Conservation (phyloP, 2,113 vertebrate species). For the Brienomyrus longianalis region DNA sequence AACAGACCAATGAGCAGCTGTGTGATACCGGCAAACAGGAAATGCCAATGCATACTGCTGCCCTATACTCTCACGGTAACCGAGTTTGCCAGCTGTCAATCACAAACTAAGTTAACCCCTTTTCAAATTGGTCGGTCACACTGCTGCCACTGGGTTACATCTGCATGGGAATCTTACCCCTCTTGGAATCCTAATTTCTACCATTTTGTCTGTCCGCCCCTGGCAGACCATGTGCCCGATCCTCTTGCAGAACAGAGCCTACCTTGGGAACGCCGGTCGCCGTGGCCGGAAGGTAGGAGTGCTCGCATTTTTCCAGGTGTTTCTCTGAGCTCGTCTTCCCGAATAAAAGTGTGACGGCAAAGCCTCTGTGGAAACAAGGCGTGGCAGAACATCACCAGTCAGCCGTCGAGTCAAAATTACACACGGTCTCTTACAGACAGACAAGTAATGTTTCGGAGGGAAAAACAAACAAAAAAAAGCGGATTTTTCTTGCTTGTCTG, state of each 20-base stretch:
- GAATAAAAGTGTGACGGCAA: slow-evolving; percentile 88
- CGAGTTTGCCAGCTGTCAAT: not conserved
- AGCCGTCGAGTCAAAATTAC: not conserved
- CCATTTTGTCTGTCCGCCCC: not conserved
- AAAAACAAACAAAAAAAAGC: not conserved
- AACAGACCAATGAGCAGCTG: not conserved
- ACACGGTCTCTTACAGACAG: not conserved
- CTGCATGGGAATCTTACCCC: not conserved
- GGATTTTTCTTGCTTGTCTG: not conserved
- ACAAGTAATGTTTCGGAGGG: not conserved
- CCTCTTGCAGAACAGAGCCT: slow-evolving; percentile 27
- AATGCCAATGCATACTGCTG: not conserved
- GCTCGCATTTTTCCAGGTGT: slow-evolving; percentile 89
- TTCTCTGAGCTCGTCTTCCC: slow-evolving; percentile 96
- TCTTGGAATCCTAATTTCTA: not conserved
- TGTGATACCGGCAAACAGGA: not conserved
- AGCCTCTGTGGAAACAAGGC: slow-evolving; percentile 64
- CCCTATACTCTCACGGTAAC: not conserved
- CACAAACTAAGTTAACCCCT: not conserved
- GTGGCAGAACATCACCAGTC: not conserved
- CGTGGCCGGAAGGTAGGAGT: slow-evolving; percentile 81
- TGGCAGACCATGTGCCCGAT: not conserved
- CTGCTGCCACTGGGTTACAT: not conserved
- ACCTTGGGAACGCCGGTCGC: slow-evolving; percentile 86
- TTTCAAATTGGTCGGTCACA: not conserved